phyloP scores from a whole-genome alignment of 1,140 invertebrate species.

The Meloidogyne floridensis region DNA sequence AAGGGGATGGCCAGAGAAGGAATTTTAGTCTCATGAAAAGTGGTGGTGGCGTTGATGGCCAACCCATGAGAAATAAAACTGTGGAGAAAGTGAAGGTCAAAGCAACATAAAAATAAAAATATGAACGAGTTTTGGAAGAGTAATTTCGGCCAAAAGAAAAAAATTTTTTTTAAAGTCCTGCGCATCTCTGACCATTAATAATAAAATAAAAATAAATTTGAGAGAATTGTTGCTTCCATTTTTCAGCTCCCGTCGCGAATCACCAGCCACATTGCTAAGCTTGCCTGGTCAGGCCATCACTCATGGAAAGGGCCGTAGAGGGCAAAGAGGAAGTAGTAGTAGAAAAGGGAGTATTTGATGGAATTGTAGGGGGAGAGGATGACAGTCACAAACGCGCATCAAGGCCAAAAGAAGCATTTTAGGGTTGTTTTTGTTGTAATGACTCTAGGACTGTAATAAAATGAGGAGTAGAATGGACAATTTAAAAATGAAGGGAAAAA shows the following conservation, averaged over 20 bases:
- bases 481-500: not conserved
- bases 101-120: not conserved
- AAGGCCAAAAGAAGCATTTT: not conserved
- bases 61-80: not conserved
- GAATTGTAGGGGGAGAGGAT: not conserved
- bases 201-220: not conserved
- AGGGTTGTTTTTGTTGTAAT: not conserved
- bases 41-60: no score
- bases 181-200: no score
- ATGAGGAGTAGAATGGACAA: not conserved
- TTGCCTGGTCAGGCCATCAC: not conserved
- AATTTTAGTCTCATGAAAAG: no score
- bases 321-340: not conserved
- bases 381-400: conserved; percentile 1
- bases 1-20: not conserved
- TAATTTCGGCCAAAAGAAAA: not conserved
- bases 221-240: not conserved
- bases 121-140: not conserved
- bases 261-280: not conserved
- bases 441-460: not conserved
- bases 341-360: no score
- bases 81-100: not conserved
- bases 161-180: no score
- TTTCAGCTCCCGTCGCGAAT: not conserved
- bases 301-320: not conserved